Evolutionary conservation across 1,140 invertebrate genomes (phyloP).

Genomic region (Dinoponera quadriceps): DNA sequence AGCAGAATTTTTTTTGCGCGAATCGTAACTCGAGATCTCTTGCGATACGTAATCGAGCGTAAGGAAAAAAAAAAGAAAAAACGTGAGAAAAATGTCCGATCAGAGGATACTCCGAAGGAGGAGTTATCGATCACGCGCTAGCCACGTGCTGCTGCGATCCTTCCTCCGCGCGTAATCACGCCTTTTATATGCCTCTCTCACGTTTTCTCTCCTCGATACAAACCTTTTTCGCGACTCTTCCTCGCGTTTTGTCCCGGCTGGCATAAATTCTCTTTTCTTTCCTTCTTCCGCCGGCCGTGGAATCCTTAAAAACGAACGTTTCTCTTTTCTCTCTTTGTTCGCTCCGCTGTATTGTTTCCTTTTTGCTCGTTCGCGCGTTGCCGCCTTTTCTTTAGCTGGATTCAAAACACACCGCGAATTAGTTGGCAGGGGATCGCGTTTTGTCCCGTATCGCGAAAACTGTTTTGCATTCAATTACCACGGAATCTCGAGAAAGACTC

Average conservation of each 20-base stretch:
- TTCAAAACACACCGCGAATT: background rate
- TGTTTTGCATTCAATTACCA: too few relatives aligned
- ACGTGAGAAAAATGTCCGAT: background rate
- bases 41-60: too few relatives aligned
- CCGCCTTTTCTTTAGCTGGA: background rate
- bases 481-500: too few relatives aligned
- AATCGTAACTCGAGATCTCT: too few relatives aligned
- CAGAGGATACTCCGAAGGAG: background rate
- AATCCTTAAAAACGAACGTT: slow-evolving; percentile 13
- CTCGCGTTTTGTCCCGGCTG: slow-evolving; percentile 1
- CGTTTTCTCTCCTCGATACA: slow-evolving; percentile 69
- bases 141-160: slow-evolving; percentile 50
- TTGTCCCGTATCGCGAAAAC: background rate
- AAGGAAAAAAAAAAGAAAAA: too few relatives aligned
- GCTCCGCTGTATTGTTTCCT: background rate
- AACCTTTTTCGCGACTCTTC: slow-evolving; percentile 42
- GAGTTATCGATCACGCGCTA: background rate
- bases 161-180: slow-evolving; percentile 73
- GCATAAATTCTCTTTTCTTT: slow-evolving; percentile 39
- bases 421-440: background rate
- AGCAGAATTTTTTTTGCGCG: too few relatives aligned
- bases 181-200: slow-evolving; percentile 64
- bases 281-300: background rate
- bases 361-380: slow-evolving; percentile 23
- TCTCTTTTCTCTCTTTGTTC: background rate